Conservation (phyloP, 2,113 vertebrate species). For the Notarius lentiginosus region DNA sequence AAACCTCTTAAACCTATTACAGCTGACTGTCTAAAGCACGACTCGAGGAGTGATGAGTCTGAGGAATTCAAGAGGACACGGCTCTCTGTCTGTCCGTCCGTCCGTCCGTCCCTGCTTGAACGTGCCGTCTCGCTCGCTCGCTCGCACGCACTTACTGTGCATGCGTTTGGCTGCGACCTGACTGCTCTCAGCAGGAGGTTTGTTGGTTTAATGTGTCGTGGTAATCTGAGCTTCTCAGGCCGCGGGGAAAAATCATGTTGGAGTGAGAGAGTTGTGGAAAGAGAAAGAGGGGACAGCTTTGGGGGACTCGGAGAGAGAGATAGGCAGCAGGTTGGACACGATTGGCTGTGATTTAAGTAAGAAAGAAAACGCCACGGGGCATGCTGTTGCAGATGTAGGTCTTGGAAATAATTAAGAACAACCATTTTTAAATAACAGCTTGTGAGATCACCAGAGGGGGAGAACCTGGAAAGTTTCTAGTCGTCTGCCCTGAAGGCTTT, state of each 20-base stretch:
- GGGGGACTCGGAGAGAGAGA: background rate
- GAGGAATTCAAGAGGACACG: conserved; percentile 15
- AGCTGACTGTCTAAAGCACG: background rate
- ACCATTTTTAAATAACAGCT: background rate
- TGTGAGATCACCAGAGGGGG: background rate
- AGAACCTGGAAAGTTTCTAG: background rate
- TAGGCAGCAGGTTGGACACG: background rate
- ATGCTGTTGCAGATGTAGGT: background rate
- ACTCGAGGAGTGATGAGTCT: background rate
- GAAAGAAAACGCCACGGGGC: background rate
- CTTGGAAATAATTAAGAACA: background rate
- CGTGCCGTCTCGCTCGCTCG: background rate
- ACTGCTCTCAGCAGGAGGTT: conserved; percentile 13
- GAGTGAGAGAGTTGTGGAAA: background rate
- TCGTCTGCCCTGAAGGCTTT: background rate
- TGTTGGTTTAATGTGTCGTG: conserved; percentile 35
- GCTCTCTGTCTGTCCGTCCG: background rate
- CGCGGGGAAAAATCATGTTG: background rate
- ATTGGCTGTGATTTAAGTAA: background rate
- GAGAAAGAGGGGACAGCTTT: background rate
- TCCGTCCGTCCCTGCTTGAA: background rate
- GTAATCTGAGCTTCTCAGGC: conserved; percentile 20
- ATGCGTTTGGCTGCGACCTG: conserved; percentile 27
- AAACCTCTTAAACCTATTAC: conserved; percentile 27
- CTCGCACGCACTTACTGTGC: background rate